Percentiles rank a stretch among this genome's conserved stretches.
phyloP scores from a whole-genome alignment of 2,797 vertebrate genomes.

The Danio albolineatus region DNA sequence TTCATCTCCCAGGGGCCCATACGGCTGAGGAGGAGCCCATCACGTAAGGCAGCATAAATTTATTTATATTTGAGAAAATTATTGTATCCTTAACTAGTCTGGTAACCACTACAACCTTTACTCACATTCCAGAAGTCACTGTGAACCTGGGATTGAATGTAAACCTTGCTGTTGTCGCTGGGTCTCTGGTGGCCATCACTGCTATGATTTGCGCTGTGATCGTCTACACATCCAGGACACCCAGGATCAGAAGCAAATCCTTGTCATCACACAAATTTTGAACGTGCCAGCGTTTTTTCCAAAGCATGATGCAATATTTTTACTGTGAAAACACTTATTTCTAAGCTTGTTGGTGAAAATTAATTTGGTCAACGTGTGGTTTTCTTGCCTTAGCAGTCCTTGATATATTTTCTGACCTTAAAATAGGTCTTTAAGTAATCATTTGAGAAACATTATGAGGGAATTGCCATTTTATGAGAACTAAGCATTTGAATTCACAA shows the following conservation, averaged over 20 bases:
- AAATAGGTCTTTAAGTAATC: not conserved
- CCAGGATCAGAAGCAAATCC: not conserved
- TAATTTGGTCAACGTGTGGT: not conserved
- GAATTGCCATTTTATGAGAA: no score
- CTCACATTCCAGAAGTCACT: constrained; percentile 24
- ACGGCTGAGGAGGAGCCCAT: constrained; percentile 56
- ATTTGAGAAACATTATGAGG: no score
- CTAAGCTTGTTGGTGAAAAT: not conserved
- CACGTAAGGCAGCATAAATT: not conserved
- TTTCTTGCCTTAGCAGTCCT: not conserved
- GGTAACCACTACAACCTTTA: not conserved
- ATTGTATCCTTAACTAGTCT: not conserved
- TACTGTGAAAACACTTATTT: no score
- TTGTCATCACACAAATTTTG: not conserved
- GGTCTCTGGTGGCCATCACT: not conserved
- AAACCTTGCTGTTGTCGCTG: not conserved
- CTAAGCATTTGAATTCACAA: no score
- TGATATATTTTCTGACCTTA: not conserved
- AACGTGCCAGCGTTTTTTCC: not conserved
- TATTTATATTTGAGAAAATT: not conserved
- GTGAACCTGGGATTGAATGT: not conserved
- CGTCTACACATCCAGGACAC: not conserved
- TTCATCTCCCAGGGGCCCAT: constrained; percentile 77
- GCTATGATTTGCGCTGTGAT: constrained; percentile 5
- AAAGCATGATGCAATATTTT: not conserved